These are phyloP conservation scores for Ferdinandea cuprea DNA, from an alignment of 2,888 invertebrate genomes.

Conservation along the genomic window DNA sequence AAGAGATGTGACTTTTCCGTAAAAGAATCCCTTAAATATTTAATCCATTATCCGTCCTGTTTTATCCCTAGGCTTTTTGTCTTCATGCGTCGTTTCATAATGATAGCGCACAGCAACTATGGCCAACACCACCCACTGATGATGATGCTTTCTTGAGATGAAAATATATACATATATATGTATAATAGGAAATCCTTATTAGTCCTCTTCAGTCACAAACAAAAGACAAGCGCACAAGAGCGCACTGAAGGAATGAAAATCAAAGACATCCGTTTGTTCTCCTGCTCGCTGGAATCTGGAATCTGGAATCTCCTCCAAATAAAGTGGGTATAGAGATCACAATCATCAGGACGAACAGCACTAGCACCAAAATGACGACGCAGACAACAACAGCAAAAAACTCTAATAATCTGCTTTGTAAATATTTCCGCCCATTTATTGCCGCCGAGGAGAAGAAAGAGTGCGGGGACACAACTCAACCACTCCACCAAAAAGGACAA, in stretches of 20 bases:
- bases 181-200: slow-evolving; percentile 57
- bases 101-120: slow-evolving; percentile 31
- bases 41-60: slow-evolving; percentile 62
- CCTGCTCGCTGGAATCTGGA: slow-evolving; percentile 57
- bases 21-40: slow-evolving; percentile 71
- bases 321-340: no score
- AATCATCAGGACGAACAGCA: slow-evolving; percentile 60
- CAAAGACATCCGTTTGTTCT: slow-evolving; percentile 69
- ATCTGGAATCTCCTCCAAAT: slow-evolving; percentile 47
- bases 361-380: slow-evolving; percentile 32
- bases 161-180: no score
- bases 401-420: slow-evolving; percentile 73
- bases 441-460: not conserved
- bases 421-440: slow-evolving; percentile 69
- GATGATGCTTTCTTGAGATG: slow-evolving; percentile 8
- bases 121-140: not conserved
- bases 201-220: slow-evolving; percentile 54
- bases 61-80: slow-evolving; percentile 28
- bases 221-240: slow-evolving; percentile 35
- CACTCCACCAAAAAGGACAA: slow-evolving; percentile 48
- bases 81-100: slow-evolving; percentile 39
- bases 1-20: slow-evolving; percentile 65
- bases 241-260: slow-evolving; percentile 54
- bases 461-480: slow-evolving; percentile 11
- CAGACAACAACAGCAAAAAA: slow-evolving; percentile 62